Conservation (phyloP, 2,113 vertebrate genomes). For the Trogon surrucura region DNA sequence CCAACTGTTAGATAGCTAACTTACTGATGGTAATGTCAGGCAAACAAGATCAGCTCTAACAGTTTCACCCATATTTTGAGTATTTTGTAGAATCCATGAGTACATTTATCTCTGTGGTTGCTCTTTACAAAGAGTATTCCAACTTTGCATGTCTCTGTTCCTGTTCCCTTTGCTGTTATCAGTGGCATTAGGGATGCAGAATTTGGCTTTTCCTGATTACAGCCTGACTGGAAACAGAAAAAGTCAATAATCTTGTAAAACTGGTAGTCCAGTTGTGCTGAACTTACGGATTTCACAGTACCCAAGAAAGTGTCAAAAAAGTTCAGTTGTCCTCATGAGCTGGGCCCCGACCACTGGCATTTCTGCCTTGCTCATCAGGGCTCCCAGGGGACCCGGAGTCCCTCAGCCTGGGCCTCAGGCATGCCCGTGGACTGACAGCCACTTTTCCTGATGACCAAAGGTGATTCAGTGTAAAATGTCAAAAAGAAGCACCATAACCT, state of each 20-base stretch:
- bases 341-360: neutral
- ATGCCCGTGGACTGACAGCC: neutral
- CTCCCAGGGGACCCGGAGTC: neutral
- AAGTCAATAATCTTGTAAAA: neutral
- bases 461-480: neutral
- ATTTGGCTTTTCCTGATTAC: neutral
- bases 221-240: neutral
- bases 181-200: neutral
- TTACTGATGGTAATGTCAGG: neutral
- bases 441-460: neutral
- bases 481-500: neutral
- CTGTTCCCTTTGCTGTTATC: neutral
- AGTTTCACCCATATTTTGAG: neutral
- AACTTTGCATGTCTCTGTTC: neutral
- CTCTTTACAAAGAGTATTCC: neutral
- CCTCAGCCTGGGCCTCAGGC: neutral
- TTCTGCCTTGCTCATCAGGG: neutral
- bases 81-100: neutral
- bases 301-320: neutral
- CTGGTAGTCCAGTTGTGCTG: neutral
- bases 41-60: neutral
- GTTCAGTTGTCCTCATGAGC: neutral
- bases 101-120: neutral
- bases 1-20: neutral
- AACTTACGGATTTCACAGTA: neutral